phyloP scores from a whole-genome alignment of 2,888 invertebrate genomes.

The Muschampia plurimacula region DNA sequence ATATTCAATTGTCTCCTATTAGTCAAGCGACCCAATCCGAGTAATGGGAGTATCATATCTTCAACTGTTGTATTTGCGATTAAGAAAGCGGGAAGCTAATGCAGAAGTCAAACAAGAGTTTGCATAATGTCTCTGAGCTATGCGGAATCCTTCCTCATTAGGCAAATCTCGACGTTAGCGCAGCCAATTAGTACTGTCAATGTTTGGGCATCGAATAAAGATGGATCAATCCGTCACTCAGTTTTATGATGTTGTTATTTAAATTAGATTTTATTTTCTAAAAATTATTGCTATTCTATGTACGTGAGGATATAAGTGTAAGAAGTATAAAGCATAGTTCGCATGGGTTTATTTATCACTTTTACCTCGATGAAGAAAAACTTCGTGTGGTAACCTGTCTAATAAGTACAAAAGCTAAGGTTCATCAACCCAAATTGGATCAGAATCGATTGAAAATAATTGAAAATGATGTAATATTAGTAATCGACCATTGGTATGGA shows the following conservation, averaged over 20 bases:
- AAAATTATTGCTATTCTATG: too few species aligned
- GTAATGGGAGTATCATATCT: slow-evolving; percentile 51
- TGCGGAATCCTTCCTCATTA: slow-evolving; percentile 77
- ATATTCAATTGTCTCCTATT: slow-evolving; percentile 47
- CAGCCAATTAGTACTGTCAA: slow-evolving; percentile 80
- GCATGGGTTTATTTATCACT: too few species aligned
- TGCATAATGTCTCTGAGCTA: slow-evolving; percentile 75
- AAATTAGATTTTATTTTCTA: neutral
- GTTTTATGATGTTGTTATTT: slow-evolving; percentile 46
- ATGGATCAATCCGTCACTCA: slow-evolving; percentile 59
- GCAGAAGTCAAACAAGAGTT: slow-evolving; percentile 78
- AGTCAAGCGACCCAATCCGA: slow-evolving; percentile 43
- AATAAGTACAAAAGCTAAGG: too few species aligned
- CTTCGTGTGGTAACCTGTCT: too few species aligned
- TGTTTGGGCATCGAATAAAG: slow-evolving; percentile 76
- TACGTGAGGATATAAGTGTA: too few species aligned
- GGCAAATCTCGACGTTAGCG: slow-evolving; percentile 78
- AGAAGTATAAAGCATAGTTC: too few species aligned
- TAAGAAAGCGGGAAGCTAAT: slow-evolving; percentile 66
- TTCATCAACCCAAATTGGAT: too few species aligned
- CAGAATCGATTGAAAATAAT: too few species aligned
- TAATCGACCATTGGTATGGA: too few species aligned
- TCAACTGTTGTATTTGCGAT: slow-evolving; percentile 66
- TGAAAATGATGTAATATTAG: too few species aligned
- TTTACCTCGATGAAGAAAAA: too few species aligned